A percentile compares a stretch with the other conserved stretches of the same genome.
Conservation (phyloP, 2,797 vertebrate genomes). For the Gallirallus australis region DNA sequence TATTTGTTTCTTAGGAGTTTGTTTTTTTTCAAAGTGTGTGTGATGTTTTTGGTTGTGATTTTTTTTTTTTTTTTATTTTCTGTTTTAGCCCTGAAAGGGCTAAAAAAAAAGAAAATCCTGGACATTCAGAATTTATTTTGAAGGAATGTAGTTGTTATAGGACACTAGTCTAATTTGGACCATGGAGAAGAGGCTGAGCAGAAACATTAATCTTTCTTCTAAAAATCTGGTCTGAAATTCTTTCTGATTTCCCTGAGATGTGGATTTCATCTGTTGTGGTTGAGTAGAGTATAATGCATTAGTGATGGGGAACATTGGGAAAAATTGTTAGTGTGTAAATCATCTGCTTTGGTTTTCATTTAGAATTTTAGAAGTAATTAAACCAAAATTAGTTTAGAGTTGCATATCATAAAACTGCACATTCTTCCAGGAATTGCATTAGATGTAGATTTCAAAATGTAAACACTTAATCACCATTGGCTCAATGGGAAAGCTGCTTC, state of each 20-base stretch:
- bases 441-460: conserved; percentile 11
- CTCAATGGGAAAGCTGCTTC: conserved; percentile 30
- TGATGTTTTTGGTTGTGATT: not conserved
- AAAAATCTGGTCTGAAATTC: not conserved
- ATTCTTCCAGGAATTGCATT: conserved; percentile 1
- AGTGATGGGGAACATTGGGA: not conserved
- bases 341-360: conserved; percentile 60
- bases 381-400: conserved; percentile 6
- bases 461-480: conserved; percentile 1
- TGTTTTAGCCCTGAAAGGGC: not conserved
- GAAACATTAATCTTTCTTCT: not conserved
- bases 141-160: not conserved
- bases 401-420: not conserved
- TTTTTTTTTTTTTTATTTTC: not conserved
- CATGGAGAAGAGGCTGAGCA: not conserved
- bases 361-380: conserved; percentile 48
- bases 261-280: not conserved
- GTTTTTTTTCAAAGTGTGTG: not conserved
- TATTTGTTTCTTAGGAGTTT: not conserved
- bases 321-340: conserved; percentile 33
- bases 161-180: not conserved
- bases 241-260: not conserved
- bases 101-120: not conserved
- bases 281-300: not conserved
- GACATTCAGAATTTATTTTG: not conserved